Evolutionary conservation across 2,797 vertebrate species (phyloP).

Genomic region (Thamnophis elegans): DNA sequence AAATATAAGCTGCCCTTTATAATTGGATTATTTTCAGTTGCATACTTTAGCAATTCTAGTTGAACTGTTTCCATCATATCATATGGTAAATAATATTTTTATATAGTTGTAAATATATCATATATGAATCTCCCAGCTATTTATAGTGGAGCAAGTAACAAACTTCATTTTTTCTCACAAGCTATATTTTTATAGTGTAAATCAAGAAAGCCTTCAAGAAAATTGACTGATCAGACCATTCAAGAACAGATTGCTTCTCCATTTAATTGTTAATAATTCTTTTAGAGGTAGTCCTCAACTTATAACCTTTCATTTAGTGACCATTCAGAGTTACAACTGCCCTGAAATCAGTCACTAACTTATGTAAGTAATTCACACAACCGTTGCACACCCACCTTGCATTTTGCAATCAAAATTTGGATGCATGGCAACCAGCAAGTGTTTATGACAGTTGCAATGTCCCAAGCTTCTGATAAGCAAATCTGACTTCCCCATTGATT

Average conservation of each 20-base stretch:
- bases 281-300: background rate
- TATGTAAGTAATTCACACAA: background rate
- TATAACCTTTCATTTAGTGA: background rate
- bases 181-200: constrained; percentile 15
- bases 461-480: background rate
- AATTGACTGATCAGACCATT: constrained; percentile 9
- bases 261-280: constrained; percentile 4
- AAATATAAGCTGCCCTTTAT: constrained; percentile 7
- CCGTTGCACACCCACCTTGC: background rate
- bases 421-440: background rate
- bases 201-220: constrained; percentile 28
- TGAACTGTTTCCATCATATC: constrained; percentile 68
- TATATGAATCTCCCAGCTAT: constrained; percentile 55
- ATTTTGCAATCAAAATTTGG: background rate
- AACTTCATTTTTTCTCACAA: constrained; percentile 41
- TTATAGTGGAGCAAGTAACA: constrained; percentile 63
- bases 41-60: constrained; percentile 67
- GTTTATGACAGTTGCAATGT: background rate
- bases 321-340: background rate
- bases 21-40: constrained; percentile 15
- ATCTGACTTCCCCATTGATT: background rate
- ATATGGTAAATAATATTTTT: constrained; percentile 66
- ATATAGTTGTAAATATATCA: constrained; percentile 67
- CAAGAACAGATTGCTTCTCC: background rate
- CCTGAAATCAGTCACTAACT: background rate